phyloP scores from a whole-genome alignment of 2,113 vertebrate genomes.

The Pachypanchax playfairii region DNA sequence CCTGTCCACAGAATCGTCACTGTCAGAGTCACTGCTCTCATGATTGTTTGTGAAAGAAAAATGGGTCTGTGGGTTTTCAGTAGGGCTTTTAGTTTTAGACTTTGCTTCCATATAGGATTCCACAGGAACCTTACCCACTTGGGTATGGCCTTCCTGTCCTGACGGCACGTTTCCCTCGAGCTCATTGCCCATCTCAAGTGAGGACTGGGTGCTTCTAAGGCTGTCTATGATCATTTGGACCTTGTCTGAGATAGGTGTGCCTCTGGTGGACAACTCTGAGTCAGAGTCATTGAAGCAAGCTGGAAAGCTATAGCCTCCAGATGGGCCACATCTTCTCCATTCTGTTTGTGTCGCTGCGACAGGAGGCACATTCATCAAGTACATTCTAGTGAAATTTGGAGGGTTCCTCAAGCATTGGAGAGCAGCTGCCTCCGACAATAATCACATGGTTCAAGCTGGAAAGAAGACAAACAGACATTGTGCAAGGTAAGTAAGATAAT shows the following conservation, averaged over 20 bases:
- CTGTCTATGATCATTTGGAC: slow-evolving; percentile 94
- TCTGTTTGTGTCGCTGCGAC: slow-evolving; percentile 87
- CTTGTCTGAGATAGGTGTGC: slow-evolving; percentile 82
- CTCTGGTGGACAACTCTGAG: slow-evolving; percentile 73
- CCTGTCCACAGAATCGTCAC: slow-evolving; percentile 92
- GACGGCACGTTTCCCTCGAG: slow-evolving; percentile 68
- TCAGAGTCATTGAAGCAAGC: slow-evolving; percentile 86
- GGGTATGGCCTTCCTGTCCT: slow-evolving; percentile 58
- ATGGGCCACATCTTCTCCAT: slow-evolving; percentile 87
- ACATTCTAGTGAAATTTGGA: slow-evolving; percentile 87
- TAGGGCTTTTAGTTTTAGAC: slow-evolving; percentile 47
- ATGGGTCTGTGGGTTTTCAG: slow-evolving; percentile 28
- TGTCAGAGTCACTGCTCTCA: slow-evolving; percentile 84
- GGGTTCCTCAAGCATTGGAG: slow-evolving; percentile 61
- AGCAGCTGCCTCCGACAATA: slow-evolving; percentile 45
- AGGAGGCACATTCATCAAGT: slow-evolving; percentile 92
- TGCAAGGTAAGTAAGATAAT: too few species aligned
- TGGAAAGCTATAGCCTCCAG: slow-evolving; percentile 85
- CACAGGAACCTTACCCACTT: slow-evolving; percentile 50
- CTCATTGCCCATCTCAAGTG: slow-evolving; percentile 86
- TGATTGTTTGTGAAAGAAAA: slow-evolving; percentile 51
- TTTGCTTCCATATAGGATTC: slow-evolving; percentile 48
- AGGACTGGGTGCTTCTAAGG: slow-evolving; percentile 85
- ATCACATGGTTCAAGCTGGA: slow-evolving; percentile 79
- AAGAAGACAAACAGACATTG: slow-evolving; percentile 24